These are phyloP conservation scores for Hyposoter didymator DNA, from an alignment of 2,888 invertebrate species.

Conservation along the genomic window DNA sequence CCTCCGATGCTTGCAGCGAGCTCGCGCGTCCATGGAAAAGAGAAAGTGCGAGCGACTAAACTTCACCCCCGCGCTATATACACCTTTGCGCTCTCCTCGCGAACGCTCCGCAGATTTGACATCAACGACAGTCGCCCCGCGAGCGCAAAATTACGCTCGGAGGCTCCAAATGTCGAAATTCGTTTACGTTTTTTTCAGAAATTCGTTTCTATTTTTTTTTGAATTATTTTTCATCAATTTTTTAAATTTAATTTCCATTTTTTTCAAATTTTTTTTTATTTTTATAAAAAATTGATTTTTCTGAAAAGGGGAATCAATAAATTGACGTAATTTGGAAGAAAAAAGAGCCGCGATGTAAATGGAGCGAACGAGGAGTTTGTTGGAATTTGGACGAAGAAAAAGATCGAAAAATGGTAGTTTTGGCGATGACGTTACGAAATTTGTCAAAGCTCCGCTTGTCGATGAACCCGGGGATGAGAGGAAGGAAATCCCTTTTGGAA, in stretches of 20 bases:
- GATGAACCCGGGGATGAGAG: background rate
- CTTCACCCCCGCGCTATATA: constrained; percentile 18
- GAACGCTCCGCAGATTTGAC: background rate
- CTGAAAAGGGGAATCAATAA: background rate
- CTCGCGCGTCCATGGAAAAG: constrained; percentile 5
- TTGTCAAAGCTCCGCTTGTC: constrained; percentile 18
- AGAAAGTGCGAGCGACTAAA: constrained; percentile 50
- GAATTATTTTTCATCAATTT: too few species aligned
- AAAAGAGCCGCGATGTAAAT: too few species aligned
- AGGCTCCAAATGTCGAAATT: background rate
- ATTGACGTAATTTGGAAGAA: too few species aligned
- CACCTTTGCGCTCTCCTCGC: background rate
- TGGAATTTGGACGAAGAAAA: constrained; percentile 29
- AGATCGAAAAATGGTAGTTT: constrained; percentile 10
- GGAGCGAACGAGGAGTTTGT: constrained; percentile 50
- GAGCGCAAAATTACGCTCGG: background rate
- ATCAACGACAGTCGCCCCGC: background rate
- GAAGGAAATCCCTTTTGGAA: constrained; percentile 5
- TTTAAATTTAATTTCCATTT: too few species aligned
- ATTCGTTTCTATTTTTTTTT: background rate
- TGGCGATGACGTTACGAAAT: constrained; percentile 62
- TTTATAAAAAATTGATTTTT: too few species aligned
- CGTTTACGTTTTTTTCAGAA: background rate
- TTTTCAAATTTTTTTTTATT: too few species aligned
- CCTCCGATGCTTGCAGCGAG: background rate